phyloP scores from a whole-genome alignment of 2,113 vertebrate species.

The Centrocercus urophasianus region DNA sequence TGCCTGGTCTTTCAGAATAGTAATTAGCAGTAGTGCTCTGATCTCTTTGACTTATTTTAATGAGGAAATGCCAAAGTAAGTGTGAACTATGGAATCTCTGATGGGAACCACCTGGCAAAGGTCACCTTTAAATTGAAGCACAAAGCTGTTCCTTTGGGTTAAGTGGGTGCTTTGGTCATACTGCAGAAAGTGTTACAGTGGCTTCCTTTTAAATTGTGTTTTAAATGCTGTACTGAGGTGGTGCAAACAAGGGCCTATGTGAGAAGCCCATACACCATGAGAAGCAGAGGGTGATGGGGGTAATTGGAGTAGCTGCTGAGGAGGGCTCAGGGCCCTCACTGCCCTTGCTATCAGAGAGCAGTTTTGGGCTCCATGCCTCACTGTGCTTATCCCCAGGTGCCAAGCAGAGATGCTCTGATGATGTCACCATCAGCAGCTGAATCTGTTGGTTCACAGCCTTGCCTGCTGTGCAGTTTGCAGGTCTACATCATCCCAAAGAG shows the following conservation, averaged over 20 bases:
- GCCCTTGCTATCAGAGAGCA: background rate
- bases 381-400: background rate
- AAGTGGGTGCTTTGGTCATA: rapidly evolving
- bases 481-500: background rate
- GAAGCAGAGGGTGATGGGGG: too few species aligned
- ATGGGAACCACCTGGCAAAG: background rate
- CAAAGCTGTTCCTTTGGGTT: rapidly evolving
- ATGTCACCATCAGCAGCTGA: background rate
- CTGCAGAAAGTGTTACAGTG: background rate
- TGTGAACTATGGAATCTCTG: background rate
- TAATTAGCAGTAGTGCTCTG: background rate
- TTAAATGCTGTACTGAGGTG: background rate
- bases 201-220: background rate
- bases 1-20: background rate
- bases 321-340: background rate
- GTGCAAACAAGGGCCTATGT: too few species aligned
- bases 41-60: background rate
- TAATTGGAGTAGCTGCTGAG: rapidly evolving
- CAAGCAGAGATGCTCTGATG: rapidly evolving
- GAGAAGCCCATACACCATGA: background rate
- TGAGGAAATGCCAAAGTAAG: background rate
- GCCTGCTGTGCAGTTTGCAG: background rate
- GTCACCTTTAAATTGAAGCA: too few species aligned
- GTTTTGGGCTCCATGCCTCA: background rate
- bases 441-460: background rate